Evolutionary conservation across 2,888 invertebrate species (phyloP).

Genomic region (Seira sanloemensis): DNA sequence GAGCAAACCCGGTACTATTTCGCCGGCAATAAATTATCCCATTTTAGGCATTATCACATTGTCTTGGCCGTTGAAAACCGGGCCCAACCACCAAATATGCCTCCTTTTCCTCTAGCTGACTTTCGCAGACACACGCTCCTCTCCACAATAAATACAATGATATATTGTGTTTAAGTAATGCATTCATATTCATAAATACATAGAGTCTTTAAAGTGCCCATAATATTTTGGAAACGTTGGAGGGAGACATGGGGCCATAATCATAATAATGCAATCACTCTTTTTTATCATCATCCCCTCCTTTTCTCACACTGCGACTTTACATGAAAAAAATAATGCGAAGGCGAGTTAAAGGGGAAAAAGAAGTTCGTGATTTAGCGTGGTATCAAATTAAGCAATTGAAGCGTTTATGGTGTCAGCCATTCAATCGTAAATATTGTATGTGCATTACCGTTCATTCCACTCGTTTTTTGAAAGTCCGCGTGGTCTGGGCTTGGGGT

Average conservation of each 20-base stretch:
- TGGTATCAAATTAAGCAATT: conserved; percentile 50
- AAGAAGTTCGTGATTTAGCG: conserved; percentile 50
- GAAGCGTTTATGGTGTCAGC: conserved; percentile 41
- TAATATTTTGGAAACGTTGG: not conserved
- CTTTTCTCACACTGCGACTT: not conserved
- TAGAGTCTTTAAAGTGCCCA: not conserved
- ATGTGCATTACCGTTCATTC: not conserved
- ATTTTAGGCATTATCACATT: conserved; percentile 61
- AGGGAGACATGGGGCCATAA: not conserved
- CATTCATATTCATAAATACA: conserved; percentile 26
- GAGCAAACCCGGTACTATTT: conserved; percentile 28
- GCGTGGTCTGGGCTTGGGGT: no score
- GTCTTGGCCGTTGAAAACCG: conserved; percentile 21
- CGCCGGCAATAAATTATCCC: conserved; percentile 60
- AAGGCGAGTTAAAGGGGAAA: no score
- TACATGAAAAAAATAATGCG: conserved; percentile 6
- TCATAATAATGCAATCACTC: not conserved
- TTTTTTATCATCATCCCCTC: conserved; percentile 15
- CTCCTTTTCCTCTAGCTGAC: not conserved
- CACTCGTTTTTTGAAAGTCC: not conserved
- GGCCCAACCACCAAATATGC: not conserved
- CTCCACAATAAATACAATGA: conserved; percentile 30
- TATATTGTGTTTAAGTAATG: not conserved
- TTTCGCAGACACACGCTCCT: no score
- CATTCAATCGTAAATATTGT: not conserved